phyloP scores from a whole-genome alignment of 2,888 invertebrate species.

The Cryptocheilus praepositus region DNA sequence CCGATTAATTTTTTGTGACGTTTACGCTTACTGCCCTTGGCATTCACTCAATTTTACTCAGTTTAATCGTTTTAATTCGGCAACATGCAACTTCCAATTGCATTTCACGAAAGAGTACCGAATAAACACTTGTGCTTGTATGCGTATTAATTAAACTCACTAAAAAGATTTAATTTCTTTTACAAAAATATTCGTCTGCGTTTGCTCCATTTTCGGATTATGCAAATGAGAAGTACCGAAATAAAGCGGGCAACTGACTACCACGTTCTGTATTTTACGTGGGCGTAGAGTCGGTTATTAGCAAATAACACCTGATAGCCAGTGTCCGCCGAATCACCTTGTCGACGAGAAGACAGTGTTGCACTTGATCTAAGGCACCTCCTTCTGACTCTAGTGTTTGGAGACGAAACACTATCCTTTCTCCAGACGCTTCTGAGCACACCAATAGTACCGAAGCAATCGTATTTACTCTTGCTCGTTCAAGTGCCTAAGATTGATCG shows the following conservation, averaged over 20 bases:
- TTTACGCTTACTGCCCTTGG: constrained; percentile 4
- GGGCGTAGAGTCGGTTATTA: constrained; percentile 2
- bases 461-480: no score
- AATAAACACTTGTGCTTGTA: no score
- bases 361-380: neutral
- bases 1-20: constrained; percentile 29
- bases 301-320: neutral
- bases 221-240: no score
- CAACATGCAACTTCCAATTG: neutral
- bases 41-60: constrained; percentile 2
- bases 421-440: no score
- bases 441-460: no score
- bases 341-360: constrained; percentile 2
- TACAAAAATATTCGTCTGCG: no score
- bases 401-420: constrained; percentile 23
- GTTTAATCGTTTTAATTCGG: constrained; percentile 2
- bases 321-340: neutral
- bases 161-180: no score
- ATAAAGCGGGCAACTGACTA: no score
- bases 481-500: no score
- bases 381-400: constrained; percentile 23
- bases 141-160: no score
- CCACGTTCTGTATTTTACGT: neutral
- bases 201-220: no score
- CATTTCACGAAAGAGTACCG: neutral